A percentile compares a stretch with the other conserved stretches of the same genome.
These are phyloP conservation scores for Cygnus olor DNA, from an alignment of 2,797 vertebrate genomes.

Conservation along the genomic window DNA sequence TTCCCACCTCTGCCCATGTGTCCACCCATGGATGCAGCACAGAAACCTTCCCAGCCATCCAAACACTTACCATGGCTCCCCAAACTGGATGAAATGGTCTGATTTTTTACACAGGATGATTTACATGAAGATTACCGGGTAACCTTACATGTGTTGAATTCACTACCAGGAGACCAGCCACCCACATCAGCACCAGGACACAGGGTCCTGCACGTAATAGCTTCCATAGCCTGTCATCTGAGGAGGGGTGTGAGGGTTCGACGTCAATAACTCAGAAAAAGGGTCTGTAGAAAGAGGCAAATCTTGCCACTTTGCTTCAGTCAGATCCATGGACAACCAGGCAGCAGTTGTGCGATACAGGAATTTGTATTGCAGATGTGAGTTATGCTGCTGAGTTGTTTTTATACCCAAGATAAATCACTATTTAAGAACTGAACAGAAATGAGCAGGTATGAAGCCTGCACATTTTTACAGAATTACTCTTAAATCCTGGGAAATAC, in stretches of 20 bases:
- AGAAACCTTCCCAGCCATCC: background rate
- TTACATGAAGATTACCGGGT: background rate
- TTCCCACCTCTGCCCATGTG: background rate
- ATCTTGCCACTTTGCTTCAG: background rate
- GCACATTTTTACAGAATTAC: background rate
- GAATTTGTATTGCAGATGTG: background rate
- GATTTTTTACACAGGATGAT: background rate
- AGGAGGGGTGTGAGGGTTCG: background rate
- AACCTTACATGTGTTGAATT: constrained; percentile 28
- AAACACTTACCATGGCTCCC: background rate
- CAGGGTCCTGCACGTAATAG: background rate
- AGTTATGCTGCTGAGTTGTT: background rate
- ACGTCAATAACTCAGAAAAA: background rate
- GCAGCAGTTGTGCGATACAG: background rate
- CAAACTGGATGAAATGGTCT: constrained; percentile 12
- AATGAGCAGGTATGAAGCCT: background rate
- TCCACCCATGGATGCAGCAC: background rate
- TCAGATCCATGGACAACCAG: accelerated
- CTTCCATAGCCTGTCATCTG: background rate
- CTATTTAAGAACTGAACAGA: background rate
- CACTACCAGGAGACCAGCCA: background rate
- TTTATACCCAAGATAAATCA: background rate
- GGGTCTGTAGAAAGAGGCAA: background rate
- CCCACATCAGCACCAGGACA: background rate
- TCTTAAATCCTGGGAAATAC: background rate